Conservation (phyloP, 2,113 vertebrate genomes). For the Xenopus laevis region DNA sequence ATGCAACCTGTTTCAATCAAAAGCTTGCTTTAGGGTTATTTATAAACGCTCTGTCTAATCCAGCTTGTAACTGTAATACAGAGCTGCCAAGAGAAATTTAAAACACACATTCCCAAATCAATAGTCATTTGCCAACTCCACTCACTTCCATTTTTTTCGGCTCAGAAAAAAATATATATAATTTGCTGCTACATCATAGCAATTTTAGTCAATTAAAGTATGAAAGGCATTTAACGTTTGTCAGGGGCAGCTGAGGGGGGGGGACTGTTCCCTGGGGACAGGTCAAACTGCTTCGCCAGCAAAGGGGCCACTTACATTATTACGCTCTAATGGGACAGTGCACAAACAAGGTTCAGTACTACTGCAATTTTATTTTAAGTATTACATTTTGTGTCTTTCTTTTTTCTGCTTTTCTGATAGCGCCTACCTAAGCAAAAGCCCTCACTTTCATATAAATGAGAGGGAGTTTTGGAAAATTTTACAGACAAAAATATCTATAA, state of each 20-base stretch:
- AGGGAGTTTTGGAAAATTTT: too few species aligned
- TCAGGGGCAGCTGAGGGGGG: conserved; percentile 33
- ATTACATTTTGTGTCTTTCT: not conserved
- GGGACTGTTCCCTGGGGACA: conserved; percentile 31
- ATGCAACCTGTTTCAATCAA: conserved; percentile 46
- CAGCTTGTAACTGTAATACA: conserved; percentile 60
- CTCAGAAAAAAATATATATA: conserved; percentile 49
- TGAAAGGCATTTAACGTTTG: conserved; percentile 39
- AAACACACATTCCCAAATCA: conserved; percentile 63
- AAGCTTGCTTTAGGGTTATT: conserved; percentile 63
- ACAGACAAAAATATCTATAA: too few species aligned
- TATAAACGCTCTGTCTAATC: conserved; percentile 64
- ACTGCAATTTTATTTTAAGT: not conserved
- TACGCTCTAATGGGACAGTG: not conserved
- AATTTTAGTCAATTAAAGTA: conserved; percentile 46
- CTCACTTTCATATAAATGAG: not conserved
- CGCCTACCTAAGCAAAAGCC: not conserved
- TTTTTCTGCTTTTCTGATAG: not conserved
- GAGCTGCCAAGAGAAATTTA: conserved; percentile 64
- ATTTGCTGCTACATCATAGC: conserved; percentile 49
- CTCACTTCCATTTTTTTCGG: conserved; percentile 59
- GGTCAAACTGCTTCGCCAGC: conserved; percentile 27
- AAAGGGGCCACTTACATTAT: conserved; percentile 7
- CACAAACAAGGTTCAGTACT: not conserved
- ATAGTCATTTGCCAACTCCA: conserved; percentile 68